Conservation (phyloP, 2,888 invertebrate genomes). For the Cephonodes hylas region DNA sequence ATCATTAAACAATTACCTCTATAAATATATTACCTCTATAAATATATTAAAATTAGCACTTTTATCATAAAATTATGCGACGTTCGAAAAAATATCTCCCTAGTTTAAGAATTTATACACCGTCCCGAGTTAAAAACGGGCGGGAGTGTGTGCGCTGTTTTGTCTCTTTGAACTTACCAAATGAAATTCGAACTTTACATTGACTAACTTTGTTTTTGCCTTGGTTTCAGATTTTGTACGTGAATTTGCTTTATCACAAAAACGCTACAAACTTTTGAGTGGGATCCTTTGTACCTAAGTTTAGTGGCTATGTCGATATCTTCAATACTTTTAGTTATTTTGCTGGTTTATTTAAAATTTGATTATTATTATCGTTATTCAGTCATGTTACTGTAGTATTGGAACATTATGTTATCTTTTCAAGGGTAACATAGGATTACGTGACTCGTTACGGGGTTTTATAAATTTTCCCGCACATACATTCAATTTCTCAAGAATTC, state of each 20-base stretch:
- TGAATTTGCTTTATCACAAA: constrained; percentile 8
- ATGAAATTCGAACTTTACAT: constrained; percentile 39
- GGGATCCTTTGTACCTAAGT: background rate
- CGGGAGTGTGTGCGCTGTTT: constrained; percentile 22
- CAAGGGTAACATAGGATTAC: too few relatives aligned
- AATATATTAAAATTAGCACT: too few relatives aligned
- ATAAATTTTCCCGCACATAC: too few relatives aligned
- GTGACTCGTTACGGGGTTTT: too few relatives aligned
- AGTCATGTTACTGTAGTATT: background rate
- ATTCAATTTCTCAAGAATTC: too few relatives aligned
- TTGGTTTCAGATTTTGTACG: constrained; percentile 25
- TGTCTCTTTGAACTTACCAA: constrained; percentile 38
- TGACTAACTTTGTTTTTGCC: constrained; percentile 26
- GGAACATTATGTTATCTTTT: too few relatives aligned
- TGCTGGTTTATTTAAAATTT: background rate
- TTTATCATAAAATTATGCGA: background rate
- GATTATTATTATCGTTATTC: background rate
- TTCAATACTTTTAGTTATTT: background rate
- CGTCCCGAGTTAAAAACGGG: constrained; percentile 28
- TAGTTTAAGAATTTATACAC: background rate
- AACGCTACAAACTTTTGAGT: constrained; percentile 2
- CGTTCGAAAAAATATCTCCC: background rate
- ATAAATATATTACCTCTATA: too few relatives aligned
- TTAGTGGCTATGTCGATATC: background rate
- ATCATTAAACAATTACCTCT: too few relatives aligned